These are phyloP conservation scores for Epizoanthus rinbou DNA, from an alignment of 92 coral and sea anemone genomes.

Conservation along the genomic window DNA sequence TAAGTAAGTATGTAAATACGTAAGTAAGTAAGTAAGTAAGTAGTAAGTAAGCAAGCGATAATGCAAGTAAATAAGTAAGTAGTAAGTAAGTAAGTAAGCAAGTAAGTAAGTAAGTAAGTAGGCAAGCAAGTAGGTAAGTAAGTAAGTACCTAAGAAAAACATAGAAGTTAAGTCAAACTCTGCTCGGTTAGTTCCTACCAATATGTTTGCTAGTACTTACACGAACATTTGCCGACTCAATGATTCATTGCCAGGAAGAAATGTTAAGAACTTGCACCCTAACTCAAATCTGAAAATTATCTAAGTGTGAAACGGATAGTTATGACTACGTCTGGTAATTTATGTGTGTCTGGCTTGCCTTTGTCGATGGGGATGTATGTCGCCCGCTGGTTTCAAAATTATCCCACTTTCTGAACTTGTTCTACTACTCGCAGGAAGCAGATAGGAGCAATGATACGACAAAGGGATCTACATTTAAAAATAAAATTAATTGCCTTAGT, in stretches of 20 bases:
- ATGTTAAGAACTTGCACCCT: neutral
- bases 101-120: too few species aligned
- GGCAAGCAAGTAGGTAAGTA: too few species aligned
- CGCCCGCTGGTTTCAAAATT: neutral
- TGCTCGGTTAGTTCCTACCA: neutral
- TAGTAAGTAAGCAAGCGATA: too few species aligned
- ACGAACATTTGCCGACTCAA: neutral
- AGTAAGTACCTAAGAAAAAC: neutral
- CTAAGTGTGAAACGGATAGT: slow-evolving; percentile 4
- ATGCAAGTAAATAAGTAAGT: too few species aligned
- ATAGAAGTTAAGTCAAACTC: neutral
- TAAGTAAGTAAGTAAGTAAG: too few species aligned
- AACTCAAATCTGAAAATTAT: neutral
- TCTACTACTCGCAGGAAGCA: too few species aligned
- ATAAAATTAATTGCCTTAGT: too few species aligned
- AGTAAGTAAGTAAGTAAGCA: too few species aligned
- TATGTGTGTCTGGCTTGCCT: slow-evolving; percentile 9
- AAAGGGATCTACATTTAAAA: too few species aligned
- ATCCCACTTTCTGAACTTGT: too few species aligned
- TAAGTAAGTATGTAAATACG: too few species aligned
- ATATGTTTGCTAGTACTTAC: neutral
- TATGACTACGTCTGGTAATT: slow-evolving; percentile 29
- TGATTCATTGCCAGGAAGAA: neutral
- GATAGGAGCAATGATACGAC: too few species aligned
- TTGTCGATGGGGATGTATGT: slow-evolving; percentile 18